Percentiles rank a stretch among this genome's conserved stretches.
Evolutionary conservation across 2,113 vertebrate genomes (phyloP).

Genomic region (Brachypteracias leptosomus): DNA sequence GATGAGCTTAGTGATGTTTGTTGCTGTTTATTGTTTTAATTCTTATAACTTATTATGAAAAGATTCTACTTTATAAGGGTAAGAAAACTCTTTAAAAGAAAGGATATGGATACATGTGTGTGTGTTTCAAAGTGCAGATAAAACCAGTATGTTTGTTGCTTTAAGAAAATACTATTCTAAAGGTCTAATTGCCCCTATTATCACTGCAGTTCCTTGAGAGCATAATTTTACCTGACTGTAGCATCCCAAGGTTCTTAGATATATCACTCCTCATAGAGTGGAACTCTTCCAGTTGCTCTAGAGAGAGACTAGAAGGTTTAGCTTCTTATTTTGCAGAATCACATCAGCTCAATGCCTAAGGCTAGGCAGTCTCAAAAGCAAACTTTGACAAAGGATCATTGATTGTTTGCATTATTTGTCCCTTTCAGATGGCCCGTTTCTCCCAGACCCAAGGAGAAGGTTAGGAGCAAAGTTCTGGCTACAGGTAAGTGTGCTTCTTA

Average conservation of each 20-base stretch:
- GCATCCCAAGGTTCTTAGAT: not conserved
- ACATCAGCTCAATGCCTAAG: not conserved
- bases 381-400: not conserved
- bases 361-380: not conserved
- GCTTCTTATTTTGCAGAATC: not conserved
- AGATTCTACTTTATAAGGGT: not conserved
- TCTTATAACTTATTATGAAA: not conserved
- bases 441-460: not conserved
- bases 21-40: not conserved
- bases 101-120: not conserved
- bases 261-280: not conserved
- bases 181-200: not conserved
- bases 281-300: not conserved
- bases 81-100: not conserved
- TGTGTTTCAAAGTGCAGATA: fast-evolving
- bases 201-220: not conserved
- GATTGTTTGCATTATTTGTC: not conserved
- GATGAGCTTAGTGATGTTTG: not conserved
- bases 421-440: not conserved
- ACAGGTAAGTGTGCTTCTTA: not conserved
- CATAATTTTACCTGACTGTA: not conserved
- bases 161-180: not conserved
- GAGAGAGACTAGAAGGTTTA: not conserved
- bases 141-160: not conserved
- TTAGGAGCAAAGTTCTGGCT: not conserved